Percentiles rank a stretch among this genome's conserved stretches.
Conservation (phyloP, 2,888 invertebrate genomes). For the Oithona nana region DNA sequence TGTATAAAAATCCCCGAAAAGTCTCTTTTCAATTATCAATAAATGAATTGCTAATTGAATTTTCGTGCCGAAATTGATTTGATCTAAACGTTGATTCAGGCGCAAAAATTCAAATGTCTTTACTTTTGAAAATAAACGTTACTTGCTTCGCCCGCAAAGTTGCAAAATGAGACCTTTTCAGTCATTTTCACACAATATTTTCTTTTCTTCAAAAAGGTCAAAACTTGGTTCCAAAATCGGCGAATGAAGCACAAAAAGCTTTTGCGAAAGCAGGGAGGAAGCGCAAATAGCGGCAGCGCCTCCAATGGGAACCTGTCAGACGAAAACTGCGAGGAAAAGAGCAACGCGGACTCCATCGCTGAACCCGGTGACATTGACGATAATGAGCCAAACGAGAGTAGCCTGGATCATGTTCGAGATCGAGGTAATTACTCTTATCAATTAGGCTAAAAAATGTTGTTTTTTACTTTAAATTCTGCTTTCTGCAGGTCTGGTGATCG, state of each 20-base stretch:
- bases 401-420: neutral
- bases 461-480: too few species aligned
- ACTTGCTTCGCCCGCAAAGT: too few species aligned
- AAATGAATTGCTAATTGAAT: too few species aligned
- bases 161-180: neutral
- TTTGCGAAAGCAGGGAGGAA: conserved; percentile 8
- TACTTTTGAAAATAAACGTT: too few species aligned
- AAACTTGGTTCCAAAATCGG: conserved; percentile 14
- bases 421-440: neutral
- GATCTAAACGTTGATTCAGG: too few species aligned
- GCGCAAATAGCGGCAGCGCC: neutral
- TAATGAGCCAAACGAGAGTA: neutral
- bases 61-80: too few species aligned
- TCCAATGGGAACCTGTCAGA: neutral
- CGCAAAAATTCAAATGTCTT: too few species aligned
- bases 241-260: conserved; percentile 15
- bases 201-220: neutral
- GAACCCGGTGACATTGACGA: neutral
- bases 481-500: too few species aligned
- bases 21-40: too few species aligned
- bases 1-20: too few species aligned
- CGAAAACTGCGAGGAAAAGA: neutral
- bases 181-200: neutral
- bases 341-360: neutral
- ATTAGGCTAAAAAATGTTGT: too few species aligned